Evolutionary conservation across 2,113 vertebrate species (phyloP).

Genomic region (Aegotheles bennettii): DNA sequence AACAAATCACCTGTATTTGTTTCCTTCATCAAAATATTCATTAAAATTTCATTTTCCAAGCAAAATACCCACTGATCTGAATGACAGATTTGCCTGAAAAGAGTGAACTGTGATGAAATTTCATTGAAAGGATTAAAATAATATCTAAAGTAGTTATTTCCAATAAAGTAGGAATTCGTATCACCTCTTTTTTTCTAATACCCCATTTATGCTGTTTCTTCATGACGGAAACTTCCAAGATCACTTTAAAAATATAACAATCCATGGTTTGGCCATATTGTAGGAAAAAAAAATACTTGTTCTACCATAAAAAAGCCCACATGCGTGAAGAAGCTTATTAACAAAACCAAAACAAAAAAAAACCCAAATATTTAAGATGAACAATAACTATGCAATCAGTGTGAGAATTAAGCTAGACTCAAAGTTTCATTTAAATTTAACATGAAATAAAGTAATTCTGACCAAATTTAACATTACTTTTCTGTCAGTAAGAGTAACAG

Average conservation of each 20-base stretch:
- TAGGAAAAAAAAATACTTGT: not conserved
- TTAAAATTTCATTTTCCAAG: not conserved
- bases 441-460: not conserved
- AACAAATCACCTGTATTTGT: not conserved
- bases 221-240: not conserved
- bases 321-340: not conserved
- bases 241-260: not conserved
- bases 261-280: not conserved
- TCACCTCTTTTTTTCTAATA: not conserved
- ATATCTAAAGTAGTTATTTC: not conserved
- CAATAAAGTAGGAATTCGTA: not conserved
- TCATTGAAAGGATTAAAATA: not conserved
- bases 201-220: not conserved
- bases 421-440: not conserved
- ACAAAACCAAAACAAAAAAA: not conserved
- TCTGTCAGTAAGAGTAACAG: not conserved
- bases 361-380: not conserved
- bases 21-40: constrained; percentile 9
- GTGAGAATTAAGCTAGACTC: not conserved
- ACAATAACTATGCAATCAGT: not conserved
- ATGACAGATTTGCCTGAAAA: not conserved
- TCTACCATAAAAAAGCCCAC: not conserved
- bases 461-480: not conserved
- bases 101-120: not conserved
- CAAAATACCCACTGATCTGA: not conserved